Evolutionary conservation across 2,797 vertebrate genomes (phyloP).

Genomic region (Propithecus deckenii): DNA sequence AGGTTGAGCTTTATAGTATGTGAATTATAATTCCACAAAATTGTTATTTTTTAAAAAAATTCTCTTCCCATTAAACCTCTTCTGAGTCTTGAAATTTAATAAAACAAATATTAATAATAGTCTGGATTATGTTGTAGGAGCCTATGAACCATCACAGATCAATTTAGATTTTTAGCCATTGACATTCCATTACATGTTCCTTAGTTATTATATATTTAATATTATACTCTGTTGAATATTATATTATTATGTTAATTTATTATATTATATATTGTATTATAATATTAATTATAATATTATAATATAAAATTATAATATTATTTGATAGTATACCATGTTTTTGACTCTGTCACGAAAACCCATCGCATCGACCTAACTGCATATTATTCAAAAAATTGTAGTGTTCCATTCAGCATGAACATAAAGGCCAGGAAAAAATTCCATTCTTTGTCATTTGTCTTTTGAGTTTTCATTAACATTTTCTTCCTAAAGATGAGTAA

Average conservation of each 20-base stretch:
- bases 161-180: not conserved
- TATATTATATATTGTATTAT: too few relatives aligned
- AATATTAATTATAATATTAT: too few relatives aligned
- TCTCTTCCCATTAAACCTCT: not conserved
- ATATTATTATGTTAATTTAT: too few relatives aligned
- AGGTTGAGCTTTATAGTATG: not conserved
- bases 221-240: not conserved
- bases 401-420: not conserved
- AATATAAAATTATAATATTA: too few relatives aligned
- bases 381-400: not conserved
- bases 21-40: not conserved
- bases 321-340: not conserved
- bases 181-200: not conserved
- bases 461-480: constrained; percentile 53
- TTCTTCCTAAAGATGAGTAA: constrained; percentile 47
- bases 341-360: not conserved
- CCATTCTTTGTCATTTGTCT: not conserved
- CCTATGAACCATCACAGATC: not conserved
- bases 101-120: not conserved
- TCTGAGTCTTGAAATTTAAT: not conserved
- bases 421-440: not conserved
- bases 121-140: not conserved
- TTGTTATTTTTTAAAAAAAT: not conserved
- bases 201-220: not conserved
- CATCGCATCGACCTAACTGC: not conserved